Conservation (phyloP, 2,797 vertebrate genomes). For the Lithobates pipiens region DNA sequence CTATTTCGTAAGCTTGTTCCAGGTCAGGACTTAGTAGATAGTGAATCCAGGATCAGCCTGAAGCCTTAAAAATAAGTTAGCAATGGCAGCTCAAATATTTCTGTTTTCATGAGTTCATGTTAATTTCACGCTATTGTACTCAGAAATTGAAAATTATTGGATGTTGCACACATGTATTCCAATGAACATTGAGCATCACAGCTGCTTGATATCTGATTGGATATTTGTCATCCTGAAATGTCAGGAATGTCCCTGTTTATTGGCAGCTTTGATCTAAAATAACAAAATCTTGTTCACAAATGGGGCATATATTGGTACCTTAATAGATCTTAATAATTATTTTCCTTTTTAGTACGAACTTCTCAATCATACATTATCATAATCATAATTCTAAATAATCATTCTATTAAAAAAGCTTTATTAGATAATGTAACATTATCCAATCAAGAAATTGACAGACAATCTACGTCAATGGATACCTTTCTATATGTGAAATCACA, state of each 20-base stretch:
- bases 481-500: slow-evolving; percentile 76
- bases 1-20: no score
- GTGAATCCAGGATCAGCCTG: no score
- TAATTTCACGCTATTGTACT: no score
- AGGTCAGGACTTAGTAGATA: no score
- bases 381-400: neutral
- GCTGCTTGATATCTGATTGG: neutral
- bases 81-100: no score
- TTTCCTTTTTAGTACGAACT: neutral
- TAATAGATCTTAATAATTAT: neutral
- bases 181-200: neutral
- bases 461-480: slow-evolving; percentile 57
- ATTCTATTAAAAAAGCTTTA: neutral
- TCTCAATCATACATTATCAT: neutral
- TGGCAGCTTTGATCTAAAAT: no score
- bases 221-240: neutral
- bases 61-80: neutral
- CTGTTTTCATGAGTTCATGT: no score
- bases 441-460: slow-evolving; percentile 48
- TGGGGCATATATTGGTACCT: neutral
- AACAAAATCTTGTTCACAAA: no score
- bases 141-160: neutral
- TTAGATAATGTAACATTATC: slow-evolving; percentile 57
- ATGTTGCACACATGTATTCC: neutral
- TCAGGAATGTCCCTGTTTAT: neutral